Conservation (phyloP, 2,113 vertebrate genomes). For the Cyphomyrus plagiostoma region DNA sequence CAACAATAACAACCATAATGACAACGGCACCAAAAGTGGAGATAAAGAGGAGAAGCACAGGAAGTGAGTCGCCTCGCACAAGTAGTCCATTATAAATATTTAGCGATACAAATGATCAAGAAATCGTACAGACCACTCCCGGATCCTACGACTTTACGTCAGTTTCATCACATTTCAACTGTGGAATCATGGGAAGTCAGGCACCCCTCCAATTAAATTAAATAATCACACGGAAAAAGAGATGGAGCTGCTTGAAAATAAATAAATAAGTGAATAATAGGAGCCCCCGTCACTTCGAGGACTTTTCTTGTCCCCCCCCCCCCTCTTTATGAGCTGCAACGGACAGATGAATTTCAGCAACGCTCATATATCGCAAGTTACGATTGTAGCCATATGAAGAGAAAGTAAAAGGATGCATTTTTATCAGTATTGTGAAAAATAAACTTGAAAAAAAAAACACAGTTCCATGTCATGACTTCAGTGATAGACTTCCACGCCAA, state of each 20-base stretch:
- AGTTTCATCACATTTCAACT: slow-evolving; percentile 50
- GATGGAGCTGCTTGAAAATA: slow-evolving; percentile 64
- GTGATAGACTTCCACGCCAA: slow-evolving; percentile 73
- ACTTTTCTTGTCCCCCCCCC: slow-evolving; percentile 68
- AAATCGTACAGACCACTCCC: slow-evolving; percentile 58
- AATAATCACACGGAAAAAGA: slow-evolving; percentile 47
- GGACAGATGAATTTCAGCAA: slow-evolving; percentile 80
- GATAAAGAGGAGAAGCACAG: slow-evolving; percentile 99
- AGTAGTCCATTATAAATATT: slow-evolving; percentile 61
- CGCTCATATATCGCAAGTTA: slow-evolving; percentile 76
- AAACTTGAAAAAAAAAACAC: slow-evolving; percentile 84
- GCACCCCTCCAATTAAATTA: slow-evolving; percentile 42
- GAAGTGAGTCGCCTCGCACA: slow-evolving; percentile 74
- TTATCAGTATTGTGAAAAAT: slow-evolving; percentile 99
- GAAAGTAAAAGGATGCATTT: slow-evolving; percentile 80
- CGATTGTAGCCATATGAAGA: slow-evolving; percentile 86
- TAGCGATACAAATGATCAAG: slow-evolving; percentile 68
- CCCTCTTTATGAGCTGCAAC: slow-evolving; percentile 72
- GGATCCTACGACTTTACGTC: slow-evolving; percentile 60
- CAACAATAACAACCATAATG: slow-evolving; percentile 97
- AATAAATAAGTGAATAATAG: slow-evolving; percentile 46
- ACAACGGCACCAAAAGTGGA: slow-evolving; percentile 89
- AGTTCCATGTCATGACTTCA: slow-evolving; percentile 91
- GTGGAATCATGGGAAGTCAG: slow-evolving; percentile 54
- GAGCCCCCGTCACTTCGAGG: slow-evolving; percentile 65